These are phyloP conservation scores for Vicugna pacos DNA, from an alignment of 2,113 vertebrate genomes.

Conservation along the genomic window DNA sequence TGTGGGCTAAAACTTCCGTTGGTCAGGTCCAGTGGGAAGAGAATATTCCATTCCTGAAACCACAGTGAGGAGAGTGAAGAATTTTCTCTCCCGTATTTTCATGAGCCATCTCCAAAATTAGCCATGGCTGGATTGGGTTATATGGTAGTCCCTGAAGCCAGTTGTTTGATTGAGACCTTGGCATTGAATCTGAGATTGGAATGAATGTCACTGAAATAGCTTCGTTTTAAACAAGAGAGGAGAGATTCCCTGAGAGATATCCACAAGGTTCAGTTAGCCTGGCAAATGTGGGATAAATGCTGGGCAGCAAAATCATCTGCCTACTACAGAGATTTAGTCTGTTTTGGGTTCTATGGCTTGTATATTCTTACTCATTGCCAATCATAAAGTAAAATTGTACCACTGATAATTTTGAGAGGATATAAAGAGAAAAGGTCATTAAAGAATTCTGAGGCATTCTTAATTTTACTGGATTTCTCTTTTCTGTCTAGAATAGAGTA, in stretches of 20 bases:
- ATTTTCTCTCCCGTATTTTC: background rate
- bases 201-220: slow-evolving; percentile 45
- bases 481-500: background rate
- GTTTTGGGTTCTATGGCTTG: background rate
- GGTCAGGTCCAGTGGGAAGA: background rate
- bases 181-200: slow-evolving; percentile 34
- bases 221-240: slow-evolving; percentile 17
- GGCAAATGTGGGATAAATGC: background rate
- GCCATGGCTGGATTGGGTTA: background rate
- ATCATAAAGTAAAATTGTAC: background rate
- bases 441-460: background rate
- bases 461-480: background rate
- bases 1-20: background rate
- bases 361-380: background rate
- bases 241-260: background rate
- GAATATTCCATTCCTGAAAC: background rate
- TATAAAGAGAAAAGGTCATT: background rate
- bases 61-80: background rate
- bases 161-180: slow-evolving; percentile 53
- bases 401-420: background rate
- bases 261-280: background rate
- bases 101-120: slow-evolving; percentile 28
- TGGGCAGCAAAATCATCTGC: background rate
- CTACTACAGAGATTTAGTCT: background rate
- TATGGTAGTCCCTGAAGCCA: background rate